Percentiles rank a stretch among this genome's conserved stretches.
These are phyloP conservation scores for Carassius carassius DNA, from an alignment of 2,113 vertebrate species.

Conservation along the genomic window DNA sequence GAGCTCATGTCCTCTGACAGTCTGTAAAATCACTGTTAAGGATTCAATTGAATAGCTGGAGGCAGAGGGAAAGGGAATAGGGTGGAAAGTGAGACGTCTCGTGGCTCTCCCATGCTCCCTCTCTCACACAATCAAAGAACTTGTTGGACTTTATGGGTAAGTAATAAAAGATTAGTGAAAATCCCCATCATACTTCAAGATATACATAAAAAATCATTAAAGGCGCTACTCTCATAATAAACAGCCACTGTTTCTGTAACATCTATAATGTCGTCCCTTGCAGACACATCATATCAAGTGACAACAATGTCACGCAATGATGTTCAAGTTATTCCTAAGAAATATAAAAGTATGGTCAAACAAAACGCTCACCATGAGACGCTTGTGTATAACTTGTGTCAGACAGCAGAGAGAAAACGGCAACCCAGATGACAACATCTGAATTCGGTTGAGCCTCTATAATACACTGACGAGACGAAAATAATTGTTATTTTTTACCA, in stretches of 20 bases:
- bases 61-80: slow-evolving; percentile 24
- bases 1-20: slow-evolving; percentile 81
- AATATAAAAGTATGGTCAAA: background rate
- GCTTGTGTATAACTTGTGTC: background rate
- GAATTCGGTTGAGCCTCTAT: background rate
- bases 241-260: background rate
- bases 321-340: background rate
- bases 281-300: background rate
- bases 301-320: background rate
- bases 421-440: background rate
- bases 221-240: background rate
- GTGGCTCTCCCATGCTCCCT: background rate
- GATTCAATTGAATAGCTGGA: slow-evolving; percentile 60
- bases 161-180: background rate
- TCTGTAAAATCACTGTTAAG: slow-evolving; percentile 77
- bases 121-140: background rate
- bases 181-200: background rate
- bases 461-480: background rate
- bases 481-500: background rate
- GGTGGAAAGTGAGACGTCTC: background rate
- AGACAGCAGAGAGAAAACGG: background rate
- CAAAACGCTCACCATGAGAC: background rate
- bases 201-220: background rate
- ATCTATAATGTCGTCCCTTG: background rate
- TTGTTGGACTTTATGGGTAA: background rate